These are phyloP conservation scores for Otus sunia DNA, from an alignment of 2,113 vertebrate species.

Conservation along the genomic window DNA sequence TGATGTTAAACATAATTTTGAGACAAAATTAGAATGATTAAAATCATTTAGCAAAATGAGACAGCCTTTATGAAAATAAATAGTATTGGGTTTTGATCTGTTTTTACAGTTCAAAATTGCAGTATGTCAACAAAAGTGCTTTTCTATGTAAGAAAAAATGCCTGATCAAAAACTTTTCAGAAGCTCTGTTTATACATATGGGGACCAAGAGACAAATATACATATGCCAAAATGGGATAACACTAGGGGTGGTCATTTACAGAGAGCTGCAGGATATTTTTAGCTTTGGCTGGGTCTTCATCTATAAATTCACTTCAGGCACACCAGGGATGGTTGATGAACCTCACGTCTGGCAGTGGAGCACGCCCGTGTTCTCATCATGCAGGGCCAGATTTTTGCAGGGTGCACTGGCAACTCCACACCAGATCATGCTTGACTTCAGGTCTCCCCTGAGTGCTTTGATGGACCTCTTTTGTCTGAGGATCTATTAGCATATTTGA, in stretches of 20 bases:
- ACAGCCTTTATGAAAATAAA: neutral
- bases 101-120: neutral
- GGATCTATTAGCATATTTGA: too few species aligned
- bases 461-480: neutral
- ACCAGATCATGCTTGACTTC: neutral
- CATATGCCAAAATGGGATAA: neutral
- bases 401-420: neutral
- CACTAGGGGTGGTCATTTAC: neutral
- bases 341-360: too few species aligned
- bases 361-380: accelerated
- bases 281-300: neutral
- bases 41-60: neutral
- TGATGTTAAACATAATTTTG: neutral
- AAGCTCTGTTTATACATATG: neutral
- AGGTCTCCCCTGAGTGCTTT: neutral
- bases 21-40: neutral
- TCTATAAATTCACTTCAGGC: neutral
- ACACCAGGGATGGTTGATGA: neutral
- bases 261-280: neutral
- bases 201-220: neutral
- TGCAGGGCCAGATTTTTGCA: neutral
- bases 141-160: neutral
- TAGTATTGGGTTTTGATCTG: neutral
- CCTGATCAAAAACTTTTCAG: neutral
- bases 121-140: neutral